A percentile compares a stretch with the other conserved stretches of the same genome.
These are phyloP conservation scores for Pegoplata infirma DNA, from an alignment of 2,888 invertebrate genomes.

Conservation along the genomic window DNA sequence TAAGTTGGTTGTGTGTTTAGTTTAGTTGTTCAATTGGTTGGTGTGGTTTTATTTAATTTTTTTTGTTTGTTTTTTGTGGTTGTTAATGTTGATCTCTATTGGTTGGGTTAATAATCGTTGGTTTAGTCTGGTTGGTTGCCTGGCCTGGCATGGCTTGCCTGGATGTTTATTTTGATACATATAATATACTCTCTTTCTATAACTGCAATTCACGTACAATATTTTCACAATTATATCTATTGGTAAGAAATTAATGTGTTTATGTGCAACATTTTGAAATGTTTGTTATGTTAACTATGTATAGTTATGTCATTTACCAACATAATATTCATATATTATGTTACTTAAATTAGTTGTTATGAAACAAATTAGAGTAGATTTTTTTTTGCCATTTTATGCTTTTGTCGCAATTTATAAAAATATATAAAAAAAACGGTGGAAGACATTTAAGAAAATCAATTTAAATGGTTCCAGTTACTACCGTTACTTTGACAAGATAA, in stretches of 20 bases:
- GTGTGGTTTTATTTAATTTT: conserved; percentile 21
- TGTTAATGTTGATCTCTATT: conserved; percentile 11
- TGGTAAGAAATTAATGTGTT: conserved; percentile 59
- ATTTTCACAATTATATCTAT: conserved; percentile 37
- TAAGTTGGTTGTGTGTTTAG: conserved; percentile 27
- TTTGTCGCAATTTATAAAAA: no score
- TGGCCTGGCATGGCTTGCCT: conserved; percentile 12
- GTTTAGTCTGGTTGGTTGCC: neutral
- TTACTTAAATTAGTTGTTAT: conserved; percentile 60
- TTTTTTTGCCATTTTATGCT: neutral
- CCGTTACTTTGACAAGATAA: conserved; percentile 19
- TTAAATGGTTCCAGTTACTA: neutral
- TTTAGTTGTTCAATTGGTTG: conserved; percentile 24
- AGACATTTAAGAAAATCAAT: neutral
- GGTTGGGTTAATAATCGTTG: conserved; percentile 2
- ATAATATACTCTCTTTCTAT: no score
- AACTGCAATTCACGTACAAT: neutral
- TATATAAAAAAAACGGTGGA: neutral
- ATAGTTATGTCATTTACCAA: conserved; percentile 60
- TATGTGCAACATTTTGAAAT: conserved; percentile 60
- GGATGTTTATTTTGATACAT: conserved; percentile 14
- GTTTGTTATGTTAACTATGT: conserved; percentile 62
- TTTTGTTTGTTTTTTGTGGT: neutral
- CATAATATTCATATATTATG: conserved; percentile 62
- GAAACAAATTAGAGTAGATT: conserved; percentile 57